Percentiles rank a stretch among this genome's conserved stretches.
These are phyloP conservation scores for Nephrocerus scutellatus DNA, from an alignment of 2,888 invertebrate genomes.

Conservation along the genomic window DNA sequence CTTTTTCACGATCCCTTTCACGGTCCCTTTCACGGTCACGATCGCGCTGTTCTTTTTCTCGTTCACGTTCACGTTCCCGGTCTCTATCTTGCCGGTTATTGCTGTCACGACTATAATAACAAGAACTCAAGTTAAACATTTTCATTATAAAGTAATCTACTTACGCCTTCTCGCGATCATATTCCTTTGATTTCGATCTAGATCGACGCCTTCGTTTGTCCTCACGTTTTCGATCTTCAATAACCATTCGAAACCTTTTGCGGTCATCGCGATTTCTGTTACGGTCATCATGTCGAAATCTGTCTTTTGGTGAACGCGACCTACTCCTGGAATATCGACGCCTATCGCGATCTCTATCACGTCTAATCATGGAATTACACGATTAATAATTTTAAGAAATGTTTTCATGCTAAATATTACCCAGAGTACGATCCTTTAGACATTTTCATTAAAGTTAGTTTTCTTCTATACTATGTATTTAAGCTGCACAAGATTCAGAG, in stretches of 20 bases:
- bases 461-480: too few relatives aligned
- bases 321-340: conserved; percentile 32
- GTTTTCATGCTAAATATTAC: too few relatives aligned
- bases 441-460: too few relatives aligned
- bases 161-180: conserved; percentile 37
- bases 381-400: too few relatives aligned
- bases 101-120: conserved; percentile 13
- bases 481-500: too few relatives aligned
- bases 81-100: conserved; percentile 30
- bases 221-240: conserved; percentile 34
- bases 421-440: too few relatives aligned
- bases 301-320: conserved; percentile 30
- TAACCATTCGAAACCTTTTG: conserved; percentile 30
- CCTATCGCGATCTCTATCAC: conserved; percentile 37
- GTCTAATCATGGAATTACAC: too few relatives aligned
- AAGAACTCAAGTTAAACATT: neutral
- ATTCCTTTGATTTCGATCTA: conserved; percentile 31
- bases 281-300: conserved; percentile 32
- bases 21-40: conserved; percentile 47
- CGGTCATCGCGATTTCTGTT: conserved; percentile 36
- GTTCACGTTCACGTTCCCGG: conserved; percentile 26
- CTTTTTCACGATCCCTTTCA: conserved; percentile 46
- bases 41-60: conserved; percentile 29
- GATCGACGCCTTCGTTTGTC: conserved; percentile 41
- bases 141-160: conserved; percentile 4